Conservation (phyloP, 37 sponge, comb jelly and placozoan genomes). For the Ianthella basta region DNA sequence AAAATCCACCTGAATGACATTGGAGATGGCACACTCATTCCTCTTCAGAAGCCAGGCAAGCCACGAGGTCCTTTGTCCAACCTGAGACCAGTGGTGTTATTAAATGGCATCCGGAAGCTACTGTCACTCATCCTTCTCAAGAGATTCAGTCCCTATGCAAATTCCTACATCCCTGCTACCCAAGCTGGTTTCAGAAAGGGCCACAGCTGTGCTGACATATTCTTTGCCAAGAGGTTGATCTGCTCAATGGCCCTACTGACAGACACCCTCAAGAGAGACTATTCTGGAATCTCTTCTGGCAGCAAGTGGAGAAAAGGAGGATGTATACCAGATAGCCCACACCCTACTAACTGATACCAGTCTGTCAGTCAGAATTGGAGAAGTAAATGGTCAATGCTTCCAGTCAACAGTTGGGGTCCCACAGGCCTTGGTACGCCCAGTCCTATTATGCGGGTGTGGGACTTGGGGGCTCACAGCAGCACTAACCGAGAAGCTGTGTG, state of each 20-base stretch:
- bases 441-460: slow-evolving; percentile 12
- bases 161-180: slow-evolving; percentile 3
- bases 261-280: not conserved
- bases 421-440: not conserved
- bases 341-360: not conserved
- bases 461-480: slow-evolving; percentile 6
- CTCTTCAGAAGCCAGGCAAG: slow-evolving; percentile 8
- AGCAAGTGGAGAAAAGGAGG: not conserved
- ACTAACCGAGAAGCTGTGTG: slow-evolving; percentile 23
- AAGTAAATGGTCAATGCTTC: not conserved
- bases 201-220: not conserved
- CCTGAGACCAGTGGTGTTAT: slow-evolving; percentile 10
- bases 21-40: slow-evolving; percentile 1
- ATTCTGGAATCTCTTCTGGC: slow-evolving; percentile 8
- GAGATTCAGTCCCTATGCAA: not conserved
- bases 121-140: not conserved
- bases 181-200: slow-evolving; percentile 25
- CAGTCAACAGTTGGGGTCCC: slow-evolving; percentile 18
- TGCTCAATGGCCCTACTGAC: not conserved
- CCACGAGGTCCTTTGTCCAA: slow-evolving; percentile 17
- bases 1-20: not conserved
- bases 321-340: not conserved
- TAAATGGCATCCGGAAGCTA: slow-evolving; percentile 3
- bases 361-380: not conserved
- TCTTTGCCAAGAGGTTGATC: not conserved